phyloP scores from a whole-genome alignment of 2,113 vertebrate genomes.

The Actinemys pallida region DNA sequence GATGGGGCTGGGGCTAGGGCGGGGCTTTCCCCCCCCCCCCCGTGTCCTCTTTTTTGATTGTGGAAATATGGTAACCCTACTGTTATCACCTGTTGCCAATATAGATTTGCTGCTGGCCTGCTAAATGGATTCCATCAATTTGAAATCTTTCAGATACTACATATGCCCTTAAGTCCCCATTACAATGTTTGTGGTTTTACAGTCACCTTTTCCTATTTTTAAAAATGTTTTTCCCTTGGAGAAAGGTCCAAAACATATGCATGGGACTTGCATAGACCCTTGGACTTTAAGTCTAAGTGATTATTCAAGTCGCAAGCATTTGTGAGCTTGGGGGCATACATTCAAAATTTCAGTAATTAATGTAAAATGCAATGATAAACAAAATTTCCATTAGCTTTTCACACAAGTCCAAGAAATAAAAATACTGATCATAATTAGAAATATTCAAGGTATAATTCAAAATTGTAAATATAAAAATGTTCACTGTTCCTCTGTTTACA shows the following conservation, averaged over 20 bases:
- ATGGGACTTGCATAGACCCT: no score
- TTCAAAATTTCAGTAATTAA: neutral
- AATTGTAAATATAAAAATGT: constrained; percentile 55
- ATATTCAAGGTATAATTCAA: constrained; percentile 42
- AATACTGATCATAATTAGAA: constrained; percentile 52
- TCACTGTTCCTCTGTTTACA: constrained; percentile 51
- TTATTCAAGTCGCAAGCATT: neutral
- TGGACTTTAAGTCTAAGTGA: no score
- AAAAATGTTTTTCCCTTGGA: neutral
- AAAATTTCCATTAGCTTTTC: constrained; percentile 41
- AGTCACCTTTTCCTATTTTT: neutral
- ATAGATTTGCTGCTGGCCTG: no score
- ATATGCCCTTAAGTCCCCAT: neutral
- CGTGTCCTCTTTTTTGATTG: no score
- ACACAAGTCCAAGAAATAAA: constrained; percentile 10
- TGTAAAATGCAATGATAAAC: constrained; percentile 19
- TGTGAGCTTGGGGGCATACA: neutral
- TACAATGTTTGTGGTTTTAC: neutral
- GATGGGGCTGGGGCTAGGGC: no score
- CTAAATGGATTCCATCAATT: neutral
- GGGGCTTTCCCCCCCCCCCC: no score
- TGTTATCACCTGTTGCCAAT: neutral
- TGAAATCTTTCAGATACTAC: neutral
- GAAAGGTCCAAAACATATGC: neutral
- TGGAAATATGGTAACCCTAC: no score